Evolutionary conservation across 2,797 vertebrate species (phyloP), one percentile per base, ranked within the genome.

Genomic region (Corythornis leucogaster): DNA sequence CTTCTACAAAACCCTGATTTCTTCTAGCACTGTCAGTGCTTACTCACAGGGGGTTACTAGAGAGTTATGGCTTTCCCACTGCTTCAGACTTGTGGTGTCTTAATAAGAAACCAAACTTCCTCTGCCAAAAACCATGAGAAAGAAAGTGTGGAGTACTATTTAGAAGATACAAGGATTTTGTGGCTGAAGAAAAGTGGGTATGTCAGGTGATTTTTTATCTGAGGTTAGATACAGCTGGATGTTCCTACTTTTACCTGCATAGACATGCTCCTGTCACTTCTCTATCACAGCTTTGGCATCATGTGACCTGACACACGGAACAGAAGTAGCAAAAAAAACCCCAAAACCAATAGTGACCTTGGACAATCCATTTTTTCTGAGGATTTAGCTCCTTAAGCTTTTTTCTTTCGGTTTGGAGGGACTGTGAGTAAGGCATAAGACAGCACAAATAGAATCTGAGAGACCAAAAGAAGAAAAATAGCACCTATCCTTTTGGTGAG

Each of bases 81-180:
- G n/a, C 17, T 21, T 53, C 31, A 30, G 14, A 40, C 12, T 28
- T 51, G 8, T 30, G 9, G 2, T 24, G 6, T 31, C 31, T 69
- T 43, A 46, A 45, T 12, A 69, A 20, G 33, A 51, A 57, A 61
- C 3, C 8, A 64, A 71, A 53, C 1, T 15, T 45, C 2, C 6
- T 12, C 5, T 1, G 2, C 6, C 5, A 19, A 35, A 30, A 40
- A 18, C 17, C 38, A 2, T 0, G 2, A 28, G 6, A 67, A 73
- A 73, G 6, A 15, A 71, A 12, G 5, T 4, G 4, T 19, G 4
- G 6, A 45, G 26, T 30, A 6, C 30, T 70, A 10, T 70, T 59
- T 59, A 35, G 11, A 40, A 58, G 8, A 55, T 31, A 50, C 2
- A 8, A 80, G 16, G 10, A 48, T 55, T 76, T 80, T 58, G 12